Percentiles rank a stretch among this genome's conserved stretches.
Conservation (phyloP, 2,797 vertebrate species). For the Coregonus ussuriensis region DNA sequence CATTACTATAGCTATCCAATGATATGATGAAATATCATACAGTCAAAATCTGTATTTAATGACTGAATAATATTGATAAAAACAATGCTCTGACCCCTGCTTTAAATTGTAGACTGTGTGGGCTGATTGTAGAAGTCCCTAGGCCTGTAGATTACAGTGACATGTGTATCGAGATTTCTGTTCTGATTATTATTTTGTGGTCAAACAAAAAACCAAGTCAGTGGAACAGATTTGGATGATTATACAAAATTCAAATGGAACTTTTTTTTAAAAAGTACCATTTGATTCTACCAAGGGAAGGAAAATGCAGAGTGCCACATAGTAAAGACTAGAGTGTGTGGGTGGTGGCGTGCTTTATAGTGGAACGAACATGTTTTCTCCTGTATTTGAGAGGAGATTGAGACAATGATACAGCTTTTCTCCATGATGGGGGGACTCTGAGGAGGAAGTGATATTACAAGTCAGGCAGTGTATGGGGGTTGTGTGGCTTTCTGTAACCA, state of each 20-base stretch:
- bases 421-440: conserved; percentile 31
- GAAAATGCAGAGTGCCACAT: not conserved
- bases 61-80: too few species aligned
- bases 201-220: not conserved
- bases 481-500: conserved; percentile 35
- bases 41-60: too few species aligned
- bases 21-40: too few species aligned
- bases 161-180: not conserved
- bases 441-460: not conserved
- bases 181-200: not conserved
- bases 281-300: not conserved
- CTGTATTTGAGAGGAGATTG: conserved; percentile 33
- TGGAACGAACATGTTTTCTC: not conserved
- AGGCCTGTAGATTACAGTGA: not conserved
- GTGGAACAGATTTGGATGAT: not conserved
- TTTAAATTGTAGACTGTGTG: not conserved
- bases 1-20: not conserved
- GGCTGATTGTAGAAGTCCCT: not conserved
- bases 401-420: conserved; percentile 39
- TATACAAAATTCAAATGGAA: not conserved
- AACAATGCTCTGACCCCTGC: not conserved
- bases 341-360: not conserved
- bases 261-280: not conserved
- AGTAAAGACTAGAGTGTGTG: not conserved
- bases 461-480: not conserved